A percentile compares a stretch with the other conserved stretches of the same genome.
Evolutionary conservation across 2,797 vertebrate species (phyloP).

Genomic region (Muscicapa striata): DNA sequence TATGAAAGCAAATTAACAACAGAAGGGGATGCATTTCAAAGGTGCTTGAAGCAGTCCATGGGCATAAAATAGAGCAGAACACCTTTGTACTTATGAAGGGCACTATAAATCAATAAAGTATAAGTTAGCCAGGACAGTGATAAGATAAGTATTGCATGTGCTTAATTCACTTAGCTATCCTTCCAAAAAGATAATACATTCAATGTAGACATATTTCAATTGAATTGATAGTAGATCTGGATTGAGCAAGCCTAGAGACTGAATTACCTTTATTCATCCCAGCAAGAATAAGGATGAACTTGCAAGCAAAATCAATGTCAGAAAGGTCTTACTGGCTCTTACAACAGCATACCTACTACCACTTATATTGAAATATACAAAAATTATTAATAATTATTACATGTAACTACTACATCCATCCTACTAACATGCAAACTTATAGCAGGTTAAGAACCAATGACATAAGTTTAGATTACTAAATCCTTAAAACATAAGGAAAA

Average conservation of each 20-base stretch:
- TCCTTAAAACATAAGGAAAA: background rate
- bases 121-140: conserved; percentile 66
- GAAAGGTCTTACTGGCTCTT: conserved; percentile 60
- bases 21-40: background rate
- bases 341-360: conserved; percentile 6
- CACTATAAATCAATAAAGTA: conserved; percentile 65
- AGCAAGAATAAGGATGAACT: conserved; percentile 68
- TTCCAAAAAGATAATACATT: conserved; percentile 72
- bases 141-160: conserved; percentile 70
- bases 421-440: background rate
- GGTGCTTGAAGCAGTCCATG: background rate
- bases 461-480: background rate
- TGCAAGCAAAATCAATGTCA: conserved; percentile 70
- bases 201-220: conserved; percentile 74
- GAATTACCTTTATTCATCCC: conserved; percentile 71
- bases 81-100: conserved; percentile 59
- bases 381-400: conserved; percentile 36
- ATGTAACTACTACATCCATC: conserved; percentile 3
- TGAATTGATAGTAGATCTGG: conserved; percentile 75
- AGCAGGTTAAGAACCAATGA: background rate
- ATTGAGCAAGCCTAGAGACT: conserved; percentile 64
- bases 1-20: conserved; percentile 21
- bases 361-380: conserved; percentile 43
- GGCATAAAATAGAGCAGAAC: conserved; percentile 46
- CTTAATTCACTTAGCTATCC: conserved; percentile 69